phyloP scores from a whole-genome alignment of 2,888 invertebrate species.

The Pachycephus smyrnensis region DNA sequence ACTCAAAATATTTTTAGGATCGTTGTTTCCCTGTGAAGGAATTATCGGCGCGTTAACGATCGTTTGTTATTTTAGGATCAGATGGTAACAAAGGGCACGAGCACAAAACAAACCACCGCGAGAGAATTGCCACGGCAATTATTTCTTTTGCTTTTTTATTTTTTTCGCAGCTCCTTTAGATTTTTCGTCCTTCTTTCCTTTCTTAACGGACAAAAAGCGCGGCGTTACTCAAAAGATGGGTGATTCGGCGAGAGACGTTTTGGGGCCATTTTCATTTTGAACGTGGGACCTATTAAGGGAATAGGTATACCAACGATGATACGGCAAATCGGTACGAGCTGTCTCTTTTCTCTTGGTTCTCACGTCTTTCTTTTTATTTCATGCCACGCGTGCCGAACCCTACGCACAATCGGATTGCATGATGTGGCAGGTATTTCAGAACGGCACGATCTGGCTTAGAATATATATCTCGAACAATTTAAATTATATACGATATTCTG shows the following conservation, averaged over 20 bases:
- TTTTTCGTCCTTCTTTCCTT: neutral
- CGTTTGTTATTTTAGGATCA: neutral
- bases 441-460: neutral
- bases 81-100: neutral
- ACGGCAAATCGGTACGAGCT: slow-evolving; percentile 16
- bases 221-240: neutral
- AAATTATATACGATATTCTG: neutral
- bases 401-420: slow-evolving; percentile 27
- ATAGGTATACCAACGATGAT: slow-evolving; percentile 16
- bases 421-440: slow-evolving; percentile 26
- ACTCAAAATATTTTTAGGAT: neutral
- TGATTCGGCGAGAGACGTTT: neutral
- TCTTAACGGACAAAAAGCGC: neutral
- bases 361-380: slow-evolving; percentile 14
- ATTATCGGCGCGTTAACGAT: neutral
- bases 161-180: neutral
- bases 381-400: slow-evolving; percentile 21
- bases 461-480: neutral
- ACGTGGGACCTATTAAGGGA: neutral
- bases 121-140: neutral
- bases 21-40: neutral
- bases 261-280: neutral
- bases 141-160: neutral
- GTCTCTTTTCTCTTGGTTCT: neutral
- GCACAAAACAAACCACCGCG: neutral